These are phyloP conservation scores for Stenurella melanura DNA, from an alignment of 2,888 invertebrate genomes.

Conservation along the genomic window DNA sequence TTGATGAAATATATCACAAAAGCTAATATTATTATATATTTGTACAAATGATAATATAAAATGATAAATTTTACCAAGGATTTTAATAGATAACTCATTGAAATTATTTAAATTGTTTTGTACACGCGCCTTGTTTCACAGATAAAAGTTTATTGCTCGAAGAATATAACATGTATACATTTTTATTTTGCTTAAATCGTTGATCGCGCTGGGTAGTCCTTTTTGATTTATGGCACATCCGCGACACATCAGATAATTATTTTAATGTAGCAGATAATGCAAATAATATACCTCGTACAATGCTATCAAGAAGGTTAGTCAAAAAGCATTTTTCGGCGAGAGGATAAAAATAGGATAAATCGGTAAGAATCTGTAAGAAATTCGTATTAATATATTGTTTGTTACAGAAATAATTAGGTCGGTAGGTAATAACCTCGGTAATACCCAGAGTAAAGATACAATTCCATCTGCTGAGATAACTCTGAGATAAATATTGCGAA, in stretches of 20 bases:
- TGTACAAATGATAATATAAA: neutral
- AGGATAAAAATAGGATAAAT: neutral
- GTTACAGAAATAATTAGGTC: too few relatives aligned
- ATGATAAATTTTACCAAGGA: constrained; percentile 13
- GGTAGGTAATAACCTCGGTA: too few relatives aligned
- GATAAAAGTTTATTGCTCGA: constrained; percentile 11
- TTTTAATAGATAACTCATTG: constrained; percentile 7
- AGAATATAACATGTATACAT: neutral
- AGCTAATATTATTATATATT: constrained; percentile 7
- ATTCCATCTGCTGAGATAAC: too few relatives aligned
- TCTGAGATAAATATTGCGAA: too few relatives aligned
- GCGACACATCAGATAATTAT: neutral
- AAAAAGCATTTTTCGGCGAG: neutral
- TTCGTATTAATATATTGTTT: too few relatives aligned
- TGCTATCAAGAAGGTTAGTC: neutral
- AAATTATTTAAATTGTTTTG: constrained; percentile 13
- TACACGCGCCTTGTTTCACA: neutral
- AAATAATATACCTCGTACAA: neutral
- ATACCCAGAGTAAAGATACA: too few relatives aligned
- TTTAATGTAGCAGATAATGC: neutral
- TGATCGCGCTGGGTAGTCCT: neutral
- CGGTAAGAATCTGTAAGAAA: too few relatives aligned
- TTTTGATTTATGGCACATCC: neutral
- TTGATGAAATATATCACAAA: constrained; percentile 2
- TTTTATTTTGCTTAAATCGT: neutral